Percentiles rank a stretch among this genome's conserved stretches.
Evolutionary conservation across 2,797 vertebrate species (phyloP).

Genomic region (Crax fasciolata): DNA sequence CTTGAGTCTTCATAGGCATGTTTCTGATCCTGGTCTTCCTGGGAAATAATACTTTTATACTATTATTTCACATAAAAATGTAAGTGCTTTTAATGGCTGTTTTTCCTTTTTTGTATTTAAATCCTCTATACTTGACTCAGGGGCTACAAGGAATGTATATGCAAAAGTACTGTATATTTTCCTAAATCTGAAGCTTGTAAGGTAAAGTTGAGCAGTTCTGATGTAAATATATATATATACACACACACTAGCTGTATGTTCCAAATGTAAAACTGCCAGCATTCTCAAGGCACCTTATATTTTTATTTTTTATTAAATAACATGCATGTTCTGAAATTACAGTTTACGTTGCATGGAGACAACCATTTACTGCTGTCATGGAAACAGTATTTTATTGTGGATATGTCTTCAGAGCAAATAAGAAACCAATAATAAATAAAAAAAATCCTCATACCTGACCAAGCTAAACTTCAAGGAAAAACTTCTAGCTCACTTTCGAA

Average conservation of each 20-base stretch:
- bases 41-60: conserved; percentile 90
- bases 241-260: conserved; percentile 85
- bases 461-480: conserved; percentile 73
- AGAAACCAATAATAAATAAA: conserved; percentile 66
- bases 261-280: conserved; percentile 90
- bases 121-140: conserved; percentile 96
- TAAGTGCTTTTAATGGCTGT: conserved; percentile 90
- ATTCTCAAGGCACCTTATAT: conserved; percentile 89
- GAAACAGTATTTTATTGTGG: conserved; percentile 85
- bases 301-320: conserved; percentile 87
- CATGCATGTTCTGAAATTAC: conserved; percentile 89
- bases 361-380: conserved; percentile 84
- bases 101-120: conserved; percentile 83
- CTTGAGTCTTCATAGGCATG: conserved; percentile 90
- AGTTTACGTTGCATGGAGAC: conserved; percentile 88
- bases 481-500: conserved; percentile 51
- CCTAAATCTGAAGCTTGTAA: conserved; percentile 90
- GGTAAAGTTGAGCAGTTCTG: conserved; percentile 85
- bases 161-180: conserved; percentile 92
- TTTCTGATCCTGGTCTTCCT: conserved; percentile 91
- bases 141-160: conserved; percentile 92
- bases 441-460: conserved; percentile 32
- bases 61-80: conserved; percentile 83
- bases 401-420: conserved; percentile 85
- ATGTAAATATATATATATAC: conserved; percentile 84